Evolutionary conservation across 2,888 invertebrate genomes (phyloP).

Genomic region (Temnothorax ravouxi): DNA sequence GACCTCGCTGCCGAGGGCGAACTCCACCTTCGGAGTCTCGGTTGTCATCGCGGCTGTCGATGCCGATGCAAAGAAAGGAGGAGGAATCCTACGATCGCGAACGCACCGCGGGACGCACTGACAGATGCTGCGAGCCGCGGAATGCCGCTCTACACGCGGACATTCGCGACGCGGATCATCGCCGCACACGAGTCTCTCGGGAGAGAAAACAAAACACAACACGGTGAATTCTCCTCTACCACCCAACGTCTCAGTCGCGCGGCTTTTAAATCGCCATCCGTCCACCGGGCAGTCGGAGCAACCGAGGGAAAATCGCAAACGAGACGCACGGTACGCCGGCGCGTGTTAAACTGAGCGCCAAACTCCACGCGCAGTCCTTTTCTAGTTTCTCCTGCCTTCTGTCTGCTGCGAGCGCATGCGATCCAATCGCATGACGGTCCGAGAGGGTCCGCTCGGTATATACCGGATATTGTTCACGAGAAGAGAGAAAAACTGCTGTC

Average conservation of each 20-base stretch:
- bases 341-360: conserved; percentile 74
- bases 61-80: too few species aligned
- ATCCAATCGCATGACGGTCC: conserved; percentile 24
- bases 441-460: conserved; percentile 3
- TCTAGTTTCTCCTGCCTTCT: conserved; percentile 42
- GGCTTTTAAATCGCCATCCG: conserved; percentile 16
- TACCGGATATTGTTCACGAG: background rate
- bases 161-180: conserved; percentile 21
- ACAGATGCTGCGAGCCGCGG: conserved; percentile 4
- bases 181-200: background rate
- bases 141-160: background rate
- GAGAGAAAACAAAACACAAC: conserved; percentile 64
- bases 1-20: conserved; percentile 83
- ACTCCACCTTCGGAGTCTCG: conserved; percentile 79
- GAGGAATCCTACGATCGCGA: background rate
- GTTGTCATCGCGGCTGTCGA: conserved; percentile 70
- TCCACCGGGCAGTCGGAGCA: conserved; percentile 12
- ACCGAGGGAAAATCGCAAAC: conserved; percentile 1
- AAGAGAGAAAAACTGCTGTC: background rate
- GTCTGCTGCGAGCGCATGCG: conserved; percentile 37
- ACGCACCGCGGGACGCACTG: conserved; percentile 3
- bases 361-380: conserved; percentile 54
- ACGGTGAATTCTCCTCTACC: conserved; percentile 10
- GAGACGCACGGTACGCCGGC: conserved; percentile 61
- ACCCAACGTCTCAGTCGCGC: background rate